phyloP scores from a whole-genome alignment of 2,888 invertebrate genomes.

The Latrodectus elegans region DNA sequence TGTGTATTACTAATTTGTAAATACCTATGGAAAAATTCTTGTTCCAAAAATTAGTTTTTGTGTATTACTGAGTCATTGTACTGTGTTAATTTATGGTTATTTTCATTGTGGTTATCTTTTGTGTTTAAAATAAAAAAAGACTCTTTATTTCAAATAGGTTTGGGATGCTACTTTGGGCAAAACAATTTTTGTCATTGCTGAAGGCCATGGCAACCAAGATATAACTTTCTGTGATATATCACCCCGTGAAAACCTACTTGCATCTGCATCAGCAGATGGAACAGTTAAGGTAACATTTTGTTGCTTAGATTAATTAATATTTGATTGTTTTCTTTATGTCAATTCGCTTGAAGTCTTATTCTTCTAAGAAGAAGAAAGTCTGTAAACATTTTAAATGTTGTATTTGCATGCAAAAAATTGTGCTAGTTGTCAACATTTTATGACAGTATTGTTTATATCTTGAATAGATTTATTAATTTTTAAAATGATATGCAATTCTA shows the following conservation, averaged over 20 bases:
- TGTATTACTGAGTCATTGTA: too few relatives aligned
- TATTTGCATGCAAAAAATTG: not conserved
- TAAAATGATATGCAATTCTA: too few relatives aligned
- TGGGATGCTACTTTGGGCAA: conserved; percentile 17
- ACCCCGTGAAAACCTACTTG: conserved; percentile 51
- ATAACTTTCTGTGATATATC: conserved; percentile 68
- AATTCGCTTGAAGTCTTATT: not conserved
- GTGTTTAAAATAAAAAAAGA: too few relatives aligned
- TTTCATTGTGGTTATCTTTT: too few relatives aligned
- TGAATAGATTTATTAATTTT: too few relatives aligned
- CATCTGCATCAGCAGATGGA: conserved; percentile 68
- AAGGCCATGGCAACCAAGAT: conserved; percentile 54
- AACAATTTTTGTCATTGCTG: not conserved
- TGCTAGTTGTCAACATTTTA: not conserved
- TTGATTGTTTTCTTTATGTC: not conserved
- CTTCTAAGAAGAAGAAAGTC: not conserved
- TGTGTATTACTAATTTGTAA: too few relatives aligned
- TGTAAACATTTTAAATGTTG: not conserved
- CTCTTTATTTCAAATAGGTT: conserved; percentile 19
- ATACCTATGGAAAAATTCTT: too few relatives aligned
- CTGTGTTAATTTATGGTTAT: too few relatives aligned
- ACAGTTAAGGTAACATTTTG: conserved; percentile 52
- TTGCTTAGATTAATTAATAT: not conserved
- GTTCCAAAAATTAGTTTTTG: too few relatives aligned
- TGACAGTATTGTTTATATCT: too few relatives aligned